Evolutionary conservation across 2,888 invertebrate genomes (phyloP), one percentile per base, ranked within the genome.

Genomic region (Drosophila suboccidentalis): DNA sequence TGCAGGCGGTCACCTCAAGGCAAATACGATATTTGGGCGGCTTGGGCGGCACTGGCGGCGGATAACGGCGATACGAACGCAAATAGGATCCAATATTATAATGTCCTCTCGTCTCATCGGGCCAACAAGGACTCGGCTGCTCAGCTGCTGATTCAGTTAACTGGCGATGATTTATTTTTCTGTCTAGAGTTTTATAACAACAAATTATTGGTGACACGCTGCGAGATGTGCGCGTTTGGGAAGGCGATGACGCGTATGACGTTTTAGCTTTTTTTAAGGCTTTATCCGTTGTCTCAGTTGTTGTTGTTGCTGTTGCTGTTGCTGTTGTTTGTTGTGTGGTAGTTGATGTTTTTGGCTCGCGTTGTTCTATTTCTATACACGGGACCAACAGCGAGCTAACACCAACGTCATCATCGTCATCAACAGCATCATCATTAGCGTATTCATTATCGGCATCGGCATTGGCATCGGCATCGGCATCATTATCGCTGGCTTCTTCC

Each of bases 141-240:
- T 44, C 29, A 26, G 6, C 51, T 38, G 38, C 26, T 34, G 57
- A 15, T 11, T 32, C 43, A 43, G 29, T 32, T 36, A 68, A 61
- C 55, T 66, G 58, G 0, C 32, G 44, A 4, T 57, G 43, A 47
- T 74, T 67, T 32, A 71, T 71, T 75, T 87, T 74, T 74, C 85
- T 88, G 77, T 85, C 89, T 83, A 90, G 89, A 84, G 90, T 89
- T 36, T 49, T 64, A 90, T 91, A 91, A 89, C 91, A 92, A 88
- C 92, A 92, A 87, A 90, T 89, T 72, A 87, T 83, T 73, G 91
- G 90, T 71, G 92, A 90, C 73, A 71, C 82, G 76, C 75, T 79
- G 70, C 80, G 78, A 65, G 78, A 68, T 68, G 77, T 64, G 41
- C 72, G 71, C 54, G 70, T 51, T 60, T 64, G 64, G 72, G 75